These are phyloP conservation scores for Mormyrus lacerda DNA, from an alignment of 2,113 vertebrate species.

Conservation along the genomic window DNA sequence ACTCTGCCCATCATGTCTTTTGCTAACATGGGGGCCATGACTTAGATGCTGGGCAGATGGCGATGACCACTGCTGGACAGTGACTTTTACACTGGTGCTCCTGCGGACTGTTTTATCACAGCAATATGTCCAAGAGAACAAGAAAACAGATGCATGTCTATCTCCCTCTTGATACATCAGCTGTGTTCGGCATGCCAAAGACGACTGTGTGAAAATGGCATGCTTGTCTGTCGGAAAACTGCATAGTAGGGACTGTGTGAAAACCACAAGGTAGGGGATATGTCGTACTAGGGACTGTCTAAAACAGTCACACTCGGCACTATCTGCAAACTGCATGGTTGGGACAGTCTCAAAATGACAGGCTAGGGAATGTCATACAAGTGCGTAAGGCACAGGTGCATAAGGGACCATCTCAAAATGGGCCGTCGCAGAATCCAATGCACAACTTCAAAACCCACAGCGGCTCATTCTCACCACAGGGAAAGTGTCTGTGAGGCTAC, in stretches of 20 bases:
- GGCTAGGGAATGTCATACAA: neutral
- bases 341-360: neutral
- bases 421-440: neutral
- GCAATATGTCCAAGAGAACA: neutral
- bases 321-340: neutral
- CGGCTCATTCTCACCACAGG: neutral
- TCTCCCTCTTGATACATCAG: neutral
- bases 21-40: neutral
- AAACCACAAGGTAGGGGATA: neutral
- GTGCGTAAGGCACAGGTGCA: neutral
- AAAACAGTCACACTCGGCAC: neutral
- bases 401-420: neutral
- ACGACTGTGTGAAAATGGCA: neutral
- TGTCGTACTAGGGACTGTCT: neutral
- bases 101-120: neutral
- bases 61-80: neutral
- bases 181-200: neutral
- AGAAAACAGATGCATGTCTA: neutral
- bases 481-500: neutral
- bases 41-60: neutral
- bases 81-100: neutral
- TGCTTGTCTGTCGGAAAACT: neutral
- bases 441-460: neutral
- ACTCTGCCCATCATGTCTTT: neutral
- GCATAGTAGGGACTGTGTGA: neutral